Evolutionary conservation across 2,113 vertebrate species (phyloP), one percentile per base, ranked within the genome.

Genomic region (Egretta garzetta): DNA sequence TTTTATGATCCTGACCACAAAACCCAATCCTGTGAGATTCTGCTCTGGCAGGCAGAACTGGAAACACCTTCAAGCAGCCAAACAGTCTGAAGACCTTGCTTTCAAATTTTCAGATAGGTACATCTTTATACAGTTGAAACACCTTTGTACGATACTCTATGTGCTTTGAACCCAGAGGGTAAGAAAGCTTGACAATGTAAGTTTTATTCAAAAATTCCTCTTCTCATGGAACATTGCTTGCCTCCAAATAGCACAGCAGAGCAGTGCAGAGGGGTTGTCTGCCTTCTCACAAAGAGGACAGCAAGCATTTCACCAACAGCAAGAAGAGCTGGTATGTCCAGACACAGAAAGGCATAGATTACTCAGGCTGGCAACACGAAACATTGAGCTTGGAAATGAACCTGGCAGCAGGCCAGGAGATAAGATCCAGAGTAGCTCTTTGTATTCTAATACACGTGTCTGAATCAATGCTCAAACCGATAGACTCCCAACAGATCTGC

Each of bases 381-480:
- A 91, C 43, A 80, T 1, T 62, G 53, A 90, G 52, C 27, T 56
- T 75, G 86, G 56, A 86, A 92, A 83, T 43, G 12, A 93, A 59
- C 9, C 72, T 84, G 94, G 88, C 56, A 95, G 63, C 64, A 77
- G 55, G 79, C 93, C 94, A 94, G 72, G 43, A 86, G 68, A 92
- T 72, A 83, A 86, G 75, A 95, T 75, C 64, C 56, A 79, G 14
- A 23, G 43, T 30, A 85, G 53, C 43, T 85, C 45, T 85, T 67
- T 80, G 79, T 74, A 62, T 71, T 73, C 67, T 66, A 82, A 90
- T 49, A 52, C 13, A 35, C 0, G 6, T 85, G 72, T 79, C 76
- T 86, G 72, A 96, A 86, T 90, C 64, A 6, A 79, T 86, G 49
- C 37, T 94, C 55, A 80, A 77, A 68, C 53, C 52, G 59, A 53